These are phyloP conservation scores for Clivina fossor DNA, from an alignment of 2,888 invertebrate genomes.

Conservation along the genomic window DNA sequence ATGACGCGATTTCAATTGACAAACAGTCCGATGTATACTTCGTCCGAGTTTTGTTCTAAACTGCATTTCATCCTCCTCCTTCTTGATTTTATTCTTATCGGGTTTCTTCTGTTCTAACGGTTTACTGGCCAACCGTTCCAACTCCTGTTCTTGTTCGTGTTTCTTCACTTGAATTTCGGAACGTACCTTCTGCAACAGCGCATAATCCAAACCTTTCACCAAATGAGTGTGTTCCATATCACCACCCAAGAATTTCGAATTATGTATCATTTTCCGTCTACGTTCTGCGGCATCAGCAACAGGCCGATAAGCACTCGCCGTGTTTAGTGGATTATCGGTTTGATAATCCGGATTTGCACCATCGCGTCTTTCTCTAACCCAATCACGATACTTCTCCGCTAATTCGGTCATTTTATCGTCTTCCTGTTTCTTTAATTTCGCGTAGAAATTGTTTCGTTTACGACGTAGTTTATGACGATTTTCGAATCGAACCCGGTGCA, in stretches of 20 bases:
- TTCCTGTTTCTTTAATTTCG: slow-evolving; percentile 90
- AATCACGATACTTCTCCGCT: slow-evolving; percentile 89
- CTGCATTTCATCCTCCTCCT: slow-evolving; percentile 73
- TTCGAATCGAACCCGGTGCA: slow-evolving; percentile 64
- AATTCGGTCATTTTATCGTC: slow-evolving; percentile 93
- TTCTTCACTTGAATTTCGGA: slow-evolving; percentile 86
- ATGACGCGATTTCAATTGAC: slow-evolving; percentile 69
- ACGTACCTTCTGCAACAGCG: slow-evolving; percentile 87
- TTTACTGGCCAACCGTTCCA: slow-evolving; percentile 71
- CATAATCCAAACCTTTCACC: slow-evolving; percentile 93
- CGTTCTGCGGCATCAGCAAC: slow-evolving; percentile 97
- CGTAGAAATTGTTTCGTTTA: slow-evolving; percentile 94
- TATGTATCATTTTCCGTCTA: slow-evolving; percentile 91
- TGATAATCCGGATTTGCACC: slow-evolving; percentile 81
- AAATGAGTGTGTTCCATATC: slow-evolving; percentile 99
- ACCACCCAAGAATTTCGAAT: slow-evolving; percentile 99
- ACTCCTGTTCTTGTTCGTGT: slow-evolving; percentile 78
- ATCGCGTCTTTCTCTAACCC: slow-evolving; percentile 88
- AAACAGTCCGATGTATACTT: slow-evolving; percentile 70
- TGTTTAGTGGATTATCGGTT: slow-evolving; percentile 80
- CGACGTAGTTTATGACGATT: slow-evolving; percentile 82
- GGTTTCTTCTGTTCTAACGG: slow-evolving; percentile 53
- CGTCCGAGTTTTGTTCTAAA: slow-evolving; percentile 81
- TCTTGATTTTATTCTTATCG: slow-evolving; percentile 57
- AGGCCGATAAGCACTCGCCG: slow-evolving; percentile 72